Evolutionary conservation across 1,140 invertebrate genomes (phyloP).

Genomic region (Aphaenogaster rudis): DNA sequence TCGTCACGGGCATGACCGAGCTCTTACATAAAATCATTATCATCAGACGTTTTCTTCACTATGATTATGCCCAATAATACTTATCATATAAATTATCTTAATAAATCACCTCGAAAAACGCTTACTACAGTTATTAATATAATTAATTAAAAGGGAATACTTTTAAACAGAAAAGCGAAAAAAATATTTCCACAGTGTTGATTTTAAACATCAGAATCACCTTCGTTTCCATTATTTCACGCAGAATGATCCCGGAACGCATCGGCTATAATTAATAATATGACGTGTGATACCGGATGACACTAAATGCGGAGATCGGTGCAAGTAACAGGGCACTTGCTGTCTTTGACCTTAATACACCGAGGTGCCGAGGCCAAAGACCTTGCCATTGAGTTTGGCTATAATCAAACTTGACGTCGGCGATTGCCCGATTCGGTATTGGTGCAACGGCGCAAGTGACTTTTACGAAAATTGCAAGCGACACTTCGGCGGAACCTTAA

Average conservation of each 20-base stretch:
- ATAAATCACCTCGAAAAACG: background rate
- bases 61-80: background rate
- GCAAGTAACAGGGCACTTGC: constrained; percentile 32
- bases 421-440: constrained; percentile 50
- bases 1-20: constrained; percentile 37
- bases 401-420: constrained; percentile 73
- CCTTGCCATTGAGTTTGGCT: constrained; percentile 74
- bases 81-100: background rate
- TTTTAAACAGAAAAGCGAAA: background rate
- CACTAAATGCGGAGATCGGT: constrained; percentile 23
- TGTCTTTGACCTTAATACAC: constrained; percentile 73
- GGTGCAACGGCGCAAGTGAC: constrained; percentile 63
- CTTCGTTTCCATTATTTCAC: background rate
- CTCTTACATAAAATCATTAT: constrained; percentile 49
- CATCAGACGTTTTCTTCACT: background rate
- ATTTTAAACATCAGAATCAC: background rate
- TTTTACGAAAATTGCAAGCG: constrained; percentile 69
- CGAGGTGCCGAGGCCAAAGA: constrained; percentile 70
- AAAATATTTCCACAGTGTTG: background rate
- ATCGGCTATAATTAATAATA: constrained; percentile 27
- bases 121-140: background rate
- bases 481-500: constrained; percentile 53
- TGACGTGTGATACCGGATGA: background rate
- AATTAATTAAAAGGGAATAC: constrained; percentile 9
- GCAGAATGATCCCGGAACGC: background rate